Base-by-base conservation (phyloP, 2,888 invertebrate genomes). In the Trachelus iudaicus region DNA sequence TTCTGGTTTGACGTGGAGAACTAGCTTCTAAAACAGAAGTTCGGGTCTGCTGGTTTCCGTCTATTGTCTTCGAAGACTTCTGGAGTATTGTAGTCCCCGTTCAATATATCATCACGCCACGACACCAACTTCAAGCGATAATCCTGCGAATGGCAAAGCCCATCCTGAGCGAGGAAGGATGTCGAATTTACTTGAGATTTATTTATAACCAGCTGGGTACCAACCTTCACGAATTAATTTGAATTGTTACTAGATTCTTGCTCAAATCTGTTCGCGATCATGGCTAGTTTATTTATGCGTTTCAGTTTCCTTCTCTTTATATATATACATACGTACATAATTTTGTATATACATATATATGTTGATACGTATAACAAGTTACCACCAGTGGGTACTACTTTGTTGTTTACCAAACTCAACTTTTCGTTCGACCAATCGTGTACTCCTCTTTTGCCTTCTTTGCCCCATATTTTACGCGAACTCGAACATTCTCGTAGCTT, bases 351-450 rank as follows among this genome's bases (percentile, higher is more conserved):
- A 37, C 13, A 23, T 23, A 23, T 15, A 12, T 12, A 15, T 15
- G 1, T 23, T 23, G 15, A 23, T 56, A 56, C 56, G 9, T 56
- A 56, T 56, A 56, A 56, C 56, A 56, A 56, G 56, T 23, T 56
- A 56, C 23, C 56, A 9, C 9, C 56, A 56, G 56, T 56, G 56
- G 56, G 56, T 23, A 56, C 56, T 56, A 23, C 40, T 86, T 86
- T 86, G 87, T 88, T 89, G 88, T 89, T 89, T 89, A 88, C 89
- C 87, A 84, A 81, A 85, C 86, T 86, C 84, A 89, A 89, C 86
- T 89, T 89, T 84, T 82, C 85, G 81, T 81, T 84, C 83, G 88
- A 87, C 87, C 87, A 88, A 88, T 87, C 85, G n/a, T 9, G n/a
- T 9, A 56, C 56, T 15, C 9, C 9, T 56, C 9, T 56, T 15